phyloP scores from a whole-genome alignment of 2,888 invertebrate species.

The Lasioglossum villosulum region DNA sequence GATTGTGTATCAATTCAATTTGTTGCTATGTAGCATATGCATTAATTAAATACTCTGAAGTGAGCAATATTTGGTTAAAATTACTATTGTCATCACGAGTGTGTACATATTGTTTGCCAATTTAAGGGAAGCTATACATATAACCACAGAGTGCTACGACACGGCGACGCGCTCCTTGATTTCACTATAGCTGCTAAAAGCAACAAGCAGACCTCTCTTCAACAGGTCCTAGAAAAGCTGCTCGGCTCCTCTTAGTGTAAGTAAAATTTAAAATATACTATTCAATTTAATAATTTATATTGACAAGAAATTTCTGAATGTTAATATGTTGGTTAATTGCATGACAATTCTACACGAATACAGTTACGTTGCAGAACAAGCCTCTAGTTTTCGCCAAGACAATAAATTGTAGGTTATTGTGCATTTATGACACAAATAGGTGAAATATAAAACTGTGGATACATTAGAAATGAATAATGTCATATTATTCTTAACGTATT shows the following conservation, averaged over 20 bases:
- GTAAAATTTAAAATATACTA: background rate
- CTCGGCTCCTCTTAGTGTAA: background rate
- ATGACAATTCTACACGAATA: too few relatives aligned
- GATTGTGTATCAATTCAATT: background rate
- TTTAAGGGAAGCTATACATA: background rate
- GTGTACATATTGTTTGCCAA: background rate
- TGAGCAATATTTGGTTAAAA: background rate
- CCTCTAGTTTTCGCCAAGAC: too few relatives aligned
- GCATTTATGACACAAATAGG: too few relatives aligned
- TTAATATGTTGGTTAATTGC: background rate
- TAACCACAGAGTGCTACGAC: background rate
- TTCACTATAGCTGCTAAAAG: slow-evolving; percentile 2
- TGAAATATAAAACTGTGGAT: too few relatives aligned
- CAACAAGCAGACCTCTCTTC: background rate
- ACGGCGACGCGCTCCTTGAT: background rate
- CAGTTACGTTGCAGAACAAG: too few relatives aligned
- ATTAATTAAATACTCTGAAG: background rate
- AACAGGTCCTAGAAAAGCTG: background rate
- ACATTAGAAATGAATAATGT: too few relatives aligned
- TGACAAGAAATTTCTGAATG: background rate
- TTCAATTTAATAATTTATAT: background rate
- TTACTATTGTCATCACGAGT: background rate
- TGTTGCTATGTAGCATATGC: background rate
- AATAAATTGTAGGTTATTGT: too few relatives aligned
- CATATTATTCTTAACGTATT: too few relatives aligned